Conservation (phyloP, 2,888 invertebrate species). For the Mylabris sibirica region DNA sequence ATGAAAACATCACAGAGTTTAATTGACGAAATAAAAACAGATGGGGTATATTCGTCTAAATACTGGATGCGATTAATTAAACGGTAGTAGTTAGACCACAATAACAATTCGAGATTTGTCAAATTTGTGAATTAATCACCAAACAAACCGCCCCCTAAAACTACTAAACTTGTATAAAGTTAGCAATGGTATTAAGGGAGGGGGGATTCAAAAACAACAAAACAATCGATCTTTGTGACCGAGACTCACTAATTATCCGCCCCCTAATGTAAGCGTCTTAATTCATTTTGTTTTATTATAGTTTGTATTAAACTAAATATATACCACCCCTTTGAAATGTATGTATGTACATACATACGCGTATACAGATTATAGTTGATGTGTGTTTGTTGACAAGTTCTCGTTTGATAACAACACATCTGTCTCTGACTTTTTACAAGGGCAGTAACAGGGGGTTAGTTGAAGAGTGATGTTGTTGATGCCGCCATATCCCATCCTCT, state of each 20-base stretch:
- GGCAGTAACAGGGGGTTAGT: neutral
- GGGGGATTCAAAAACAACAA: neutral
- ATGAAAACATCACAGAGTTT: too few relatives aligned
- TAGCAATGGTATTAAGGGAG: neutral
- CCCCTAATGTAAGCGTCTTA: neutral
- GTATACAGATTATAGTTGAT: conserved; percentile 7
- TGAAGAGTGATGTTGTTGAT: neutral
- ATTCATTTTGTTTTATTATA: neutral
- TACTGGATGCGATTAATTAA: neutral
- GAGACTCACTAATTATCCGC: neutral
- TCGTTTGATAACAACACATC: neutral
- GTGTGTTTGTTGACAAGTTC: conserved; percentile 6
- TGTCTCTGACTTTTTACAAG: conserved; percentile 8
- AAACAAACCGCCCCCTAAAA: conserved; percentile 2
- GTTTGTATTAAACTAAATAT: neutral
- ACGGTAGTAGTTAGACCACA: neutral
- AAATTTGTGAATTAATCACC: conserved; percentile 4
- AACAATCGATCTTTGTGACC: neutral
- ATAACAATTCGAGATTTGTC: conserved; percentile 5
- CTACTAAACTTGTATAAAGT: neutral
- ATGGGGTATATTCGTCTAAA: neutral
- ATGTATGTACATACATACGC: too few relatives aligned
- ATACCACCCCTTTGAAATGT: neutral
- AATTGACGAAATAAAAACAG: neutral
- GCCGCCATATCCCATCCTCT: neutral